phyloP scores from a whole-genome alignment of 2,888 invertebrate genomes.

The Leucoptera coffeella region DNA sequence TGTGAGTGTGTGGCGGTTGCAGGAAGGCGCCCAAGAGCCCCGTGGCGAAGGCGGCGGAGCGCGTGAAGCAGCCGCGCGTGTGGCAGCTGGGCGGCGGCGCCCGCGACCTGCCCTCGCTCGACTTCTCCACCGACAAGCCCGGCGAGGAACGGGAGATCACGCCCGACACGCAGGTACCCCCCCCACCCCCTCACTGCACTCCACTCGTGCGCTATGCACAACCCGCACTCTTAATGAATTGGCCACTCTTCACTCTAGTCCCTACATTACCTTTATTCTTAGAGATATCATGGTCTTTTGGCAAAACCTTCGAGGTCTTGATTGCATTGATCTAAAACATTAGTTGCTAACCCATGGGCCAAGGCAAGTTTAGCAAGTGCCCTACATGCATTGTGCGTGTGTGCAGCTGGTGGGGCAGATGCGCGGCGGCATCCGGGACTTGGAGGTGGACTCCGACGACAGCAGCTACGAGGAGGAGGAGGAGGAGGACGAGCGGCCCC shows the following conservation, averaged over 20 bases:
- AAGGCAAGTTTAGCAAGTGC: too few species aligned
- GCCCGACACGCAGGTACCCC: slow-evolving; percentile 62
- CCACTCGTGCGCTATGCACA: too few species aligned
- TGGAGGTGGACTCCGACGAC: slow-evolving; percentile 72
- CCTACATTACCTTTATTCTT: too few species aligned
- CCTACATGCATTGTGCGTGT: too few species aligned
- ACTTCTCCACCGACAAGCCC: slow-evolving; percentile 73
- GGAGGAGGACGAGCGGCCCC: slow-evolving; percentile 24
- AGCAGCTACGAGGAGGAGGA: slow-evolving; percentile 60
- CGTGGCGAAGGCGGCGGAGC: slow-evolving; percentile 43
- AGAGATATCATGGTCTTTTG: too few species aligned
- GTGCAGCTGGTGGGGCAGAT: slow-evolving; percentile 75
- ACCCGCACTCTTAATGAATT: too few species aligned
- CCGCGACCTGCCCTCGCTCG: slow-evolving; percentile 72
- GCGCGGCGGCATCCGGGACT: slow-evolving; percentile 74
- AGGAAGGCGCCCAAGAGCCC: slow-evolving; percentile 42
- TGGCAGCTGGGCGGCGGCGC: slow-evolving; percentile 83
- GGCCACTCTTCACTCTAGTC: too few species aligned
- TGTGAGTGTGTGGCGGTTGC: too few species aligned
- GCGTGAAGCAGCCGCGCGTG: slow-evolving; percentile 81
- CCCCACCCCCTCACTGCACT: too few species aligned
- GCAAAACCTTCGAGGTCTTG: too few species aligned
- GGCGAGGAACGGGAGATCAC: slow-evolving; percentile 56
- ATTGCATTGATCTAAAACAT: too few species aligned
- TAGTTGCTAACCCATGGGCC: too few species aligned